Conservation (phyloP, 2,797 vertebrate species). For the Stomatorhinus walkeri region DNA sequence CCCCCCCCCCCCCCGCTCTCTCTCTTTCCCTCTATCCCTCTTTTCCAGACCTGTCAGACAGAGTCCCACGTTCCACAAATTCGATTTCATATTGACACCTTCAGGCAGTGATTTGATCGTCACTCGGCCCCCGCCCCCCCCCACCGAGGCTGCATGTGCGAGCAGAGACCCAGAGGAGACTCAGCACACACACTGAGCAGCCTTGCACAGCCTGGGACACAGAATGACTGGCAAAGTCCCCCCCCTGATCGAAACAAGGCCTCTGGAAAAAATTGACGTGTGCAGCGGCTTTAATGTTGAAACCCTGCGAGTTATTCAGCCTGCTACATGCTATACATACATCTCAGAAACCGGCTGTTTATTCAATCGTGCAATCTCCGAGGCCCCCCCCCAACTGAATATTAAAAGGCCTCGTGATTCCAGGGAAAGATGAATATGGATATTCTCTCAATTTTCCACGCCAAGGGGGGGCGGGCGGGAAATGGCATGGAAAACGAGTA, state of each 20-base stretch:
- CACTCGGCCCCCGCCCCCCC: background rate
- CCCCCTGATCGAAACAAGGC: slow-evolving; percentile 46
- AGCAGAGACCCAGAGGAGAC: background rate
- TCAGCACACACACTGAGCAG: background rate
- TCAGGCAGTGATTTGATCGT: slow-evolving; percentile 31
- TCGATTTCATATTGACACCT: slow-evolving; percentile 46
- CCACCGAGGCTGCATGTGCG: slow-evolving; percentile 26
- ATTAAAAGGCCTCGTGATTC: slow-evolving; percentile 37
- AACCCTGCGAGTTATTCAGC: slow-evolving; percentile 57
- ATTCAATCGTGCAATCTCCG: slow-evolving; percentile 47
- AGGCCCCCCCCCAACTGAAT: slow-evolving; percentile 14
- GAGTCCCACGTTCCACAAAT: slow-evolving; percentile 32
- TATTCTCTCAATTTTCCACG: slow-evolving; percentile 1
- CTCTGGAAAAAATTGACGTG: slow-evolving; percentile 50
- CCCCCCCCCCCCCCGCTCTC: background rate
- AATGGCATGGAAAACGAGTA: background rate
- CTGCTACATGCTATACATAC: slow-evolving; percentile 39
- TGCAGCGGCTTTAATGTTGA: slow-evolving; percentile 56
- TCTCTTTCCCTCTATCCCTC: background rate
- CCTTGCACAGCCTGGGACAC: background rate
- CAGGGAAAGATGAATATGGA: slow-evolving; percentile 26
- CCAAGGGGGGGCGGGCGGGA: background rate
- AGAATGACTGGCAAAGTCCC: slow-evolving; percentile 28
- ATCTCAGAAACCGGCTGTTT: slow-evolving; percentile 23
- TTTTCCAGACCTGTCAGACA: slow-evolving; percentile 39